A percentile compares a stretch with the other conserved stretches of the same genome.
These are phyloP conservation scores for Liposcelis brunnea DNA, from an alignment of 2,888 invertebrate genomes.

Conservation along the genomic window DNA sequence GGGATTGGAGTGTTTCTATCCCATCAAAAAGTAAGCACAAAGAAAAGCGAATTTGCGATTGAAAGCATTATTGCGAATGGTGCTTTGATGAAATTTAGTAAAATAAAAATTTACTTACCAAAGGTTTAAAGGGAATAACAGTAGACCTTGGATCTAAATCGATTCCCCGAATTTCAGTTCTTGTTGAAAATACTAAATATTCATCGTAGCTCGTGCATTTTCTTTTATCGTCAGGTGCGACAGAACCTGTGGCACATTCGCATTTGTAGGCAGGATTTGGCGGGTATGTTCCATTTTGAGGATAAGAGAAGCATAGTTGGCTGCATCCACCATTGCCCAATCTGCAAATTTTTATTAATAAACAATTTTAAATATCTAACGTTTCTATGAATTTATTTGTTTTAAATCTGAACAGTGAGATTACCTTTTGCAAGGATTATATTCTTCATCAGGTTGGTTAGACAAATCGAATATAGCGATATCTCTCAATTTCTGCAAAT, in stretches of 20 bases:
- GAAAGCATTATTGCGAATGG: background rate
- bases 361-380: too few species aligned
- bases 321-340: constrained; percentile 72
- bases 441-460: constrained; percentile 70
- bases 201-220: constrained; percentile 73
- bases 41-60: constrained; percentile 3
- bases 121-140: constrained; percentile 66
- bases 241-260: constrained; percentile 80
- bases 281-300: constrained; percentile 39
- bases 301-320: constrained; percentile 89
- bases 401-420: background rate
- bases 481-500: constrained; percentile 70
- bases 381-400: too few species aligned
- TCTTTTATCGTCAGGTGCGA: constrained; percentile 42
- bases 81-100: background rate
- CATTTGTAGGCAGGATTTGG: constrained; percentile 38
- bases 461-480: constrained; percentile 79
- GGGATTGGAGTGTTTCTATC: background rate
- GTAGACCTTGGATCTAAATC: constrained; percentile 69
- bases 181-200: constrained; percentile 82
- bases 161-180: constrained; percentile 85
- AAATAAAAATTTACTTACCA: constrained; percentile 24
- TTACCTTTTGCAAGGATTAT: constrained; percentile 53
- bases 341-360: constrained; percentile 13
- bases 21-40: background rate